Evolutionary conservation across 1,140 invertebrate genomes (phyloP), one percentile per base, ranked within the genome.

Genomic region (Trichonephila clavipes): DNA sequence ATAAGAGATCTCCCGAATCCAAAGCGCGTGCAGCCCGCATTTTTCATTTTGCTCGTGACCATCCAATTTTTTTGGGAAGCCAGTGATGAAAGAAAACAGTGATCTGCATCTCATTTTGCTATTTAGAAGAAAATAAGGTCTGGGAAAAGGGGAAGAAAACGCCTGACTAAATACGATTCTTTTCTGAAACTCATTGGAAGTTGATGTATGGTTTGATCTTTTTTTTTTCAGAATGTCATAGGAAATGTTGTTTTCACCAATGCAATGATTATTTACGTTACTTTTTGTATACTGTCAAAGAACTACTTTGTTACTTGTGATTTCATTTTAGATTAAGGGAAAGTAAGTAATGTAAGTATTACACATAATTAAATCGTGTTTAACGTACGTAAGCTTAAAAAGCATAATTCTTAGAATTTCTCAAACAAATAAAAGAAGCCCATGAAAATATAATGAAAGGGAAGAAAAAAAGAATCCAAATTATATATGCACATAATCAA

Each of bases 21-120:
- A 77, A 69, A 81, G 18, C 77, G 72, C 89, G 89, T 90, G 89
- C 34, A 82, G 18, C 28, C 89, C 89, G 77, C 72, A 90, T 90
- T 90, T 90, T 62, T 82, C 77, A 82, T 40, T 61, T 58, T 77
- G 21, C 8, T 59, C 89, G 89, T 90, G 89, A 90, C 89, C 66
- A 61, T 72, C 89, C 72, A 90, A 90, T 90, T 90, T 90, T 59
- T 82, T 89, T 14, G 51, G 14, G 40, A 28, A 90, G 66, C 28
- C 16, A 82, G 72, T 61, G 69, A 66, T 88, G 72, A 90, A 90
- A 69, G 24, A 58, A 89, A 58, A 19, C 24, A 40, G 59, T 88
- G 59, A 88, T 88, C 86, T 88, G 34, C 86, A 88, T 88, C 86
- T 40, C 21, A 10, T 77, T 28, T 16, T 18, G 28, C 28, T 77